phyloP scores from a whole-genome alignment of 2,113 vertebrate genomes.

The Gavia stellata region DNA sequence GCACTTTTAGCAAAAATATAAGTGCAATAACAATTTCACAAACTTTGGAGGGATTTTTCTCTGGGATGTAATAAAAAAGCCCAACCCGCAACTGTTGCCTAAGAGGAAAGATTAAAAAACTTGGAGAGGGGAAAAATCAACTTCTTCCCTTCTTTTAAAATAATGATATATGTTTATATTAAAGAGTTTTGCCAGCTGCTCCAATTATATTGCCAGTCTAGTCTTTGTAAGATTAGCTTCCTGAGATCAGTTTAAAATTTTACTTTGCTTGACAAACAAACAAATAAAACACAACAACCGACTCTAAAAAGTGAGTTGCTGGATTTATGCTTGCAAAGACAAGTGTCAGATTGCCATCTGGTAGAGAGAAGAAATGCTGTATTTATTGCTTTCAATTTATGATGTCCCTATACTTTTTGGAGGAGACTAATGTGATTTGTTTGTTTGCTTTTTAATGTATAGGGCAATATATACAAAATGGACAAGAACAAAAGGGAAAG shows the following conservation, averaged over 20 bases:
- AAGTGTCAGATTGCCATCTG: neutral
- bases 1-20: neutral
- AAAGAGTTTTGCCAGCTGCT: neutral
- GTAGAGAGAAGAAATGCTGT: neutral
- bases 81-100: neutral
- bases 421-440: neutral
- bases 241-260: neutral
- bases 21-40: neutral
- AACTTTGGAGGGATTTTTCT: neutral
- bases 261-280: neutral
- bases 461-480: neutral
- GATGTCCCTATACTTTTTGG: neutral
- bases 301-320: neutral
- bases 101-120: neutral
- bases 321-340: neutral
- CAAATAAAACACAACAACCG: fast-evolving
- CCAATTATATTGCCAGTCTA: neutral
- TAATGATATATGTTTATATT: neutral
- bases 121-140: neutral
- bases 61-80: neutral
- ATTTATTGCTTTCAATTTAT: neutral
- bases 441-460: neutral
- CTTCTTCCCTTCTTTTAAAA: neutral
- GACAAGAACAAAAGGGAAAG: neutral
- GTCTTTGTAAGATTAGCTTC: neutral